Percentiles rank a stretch among this genome's conserved stretches.
Conservation (phyloP, 1,140 invertebrate genomes). For the Orchesella cincta region DNA sequence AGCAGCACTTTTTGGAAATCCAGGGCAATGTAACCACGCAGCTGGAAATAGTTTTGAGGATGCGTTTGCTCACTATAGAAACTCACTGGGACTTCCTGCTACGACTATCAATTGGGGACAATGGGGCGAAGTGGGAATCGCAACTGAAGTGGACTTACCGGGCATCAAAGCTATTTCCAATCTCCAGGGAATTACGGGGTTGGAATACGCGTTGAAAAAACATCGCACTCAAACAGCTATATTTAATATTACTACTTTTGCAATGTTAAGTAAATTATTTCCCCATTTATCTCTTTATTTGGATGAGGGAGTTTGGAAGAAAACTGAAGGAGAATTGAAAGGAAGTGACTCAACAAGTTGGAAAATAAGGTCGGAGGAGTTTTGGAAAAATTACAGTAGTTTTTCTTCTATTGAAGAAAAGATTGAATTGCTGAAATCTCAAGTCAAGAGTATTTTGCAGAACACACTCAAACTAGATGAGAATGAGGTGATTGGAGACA, state of each 20-base stretch:
- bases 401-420: neutral
- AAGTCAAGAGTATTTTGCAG: neutral
- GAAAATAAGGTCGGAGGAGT: neutral
- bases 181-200: neutral
- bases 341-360: too few relatives aligned
- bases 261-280: neutral
- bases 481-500: neutral
- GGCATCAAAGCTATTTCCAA: neutral
- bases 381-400: neutral
- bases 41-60: conserved; percentile 28
- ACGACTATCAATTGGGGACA: conserved; percentile 40
- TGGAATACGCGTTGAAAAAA: neutral
- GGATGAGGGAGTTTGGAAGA: neutral
- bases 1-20: neutral
- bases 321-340: neutral
- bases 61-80: conserved; percentile 33
- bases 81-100: conserved; percentile 19
- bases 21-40: conserved; percentile 26
- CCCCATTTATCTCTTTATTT: neutral
- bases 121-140: conserved; percentile 25
- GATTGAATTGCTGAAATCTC: neutral
- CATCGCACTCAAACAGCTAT: neutral
- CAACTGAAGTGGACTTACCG: neutral
- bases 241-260: neutral
- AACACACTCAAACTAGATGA: neutral